A percentile compares a stretch with the other conserved stretches of the same genome.
phyloP scores from a whole-genome alignment of 2,113 vertebrate species.

The Cephalophus harveyi region DNA sequence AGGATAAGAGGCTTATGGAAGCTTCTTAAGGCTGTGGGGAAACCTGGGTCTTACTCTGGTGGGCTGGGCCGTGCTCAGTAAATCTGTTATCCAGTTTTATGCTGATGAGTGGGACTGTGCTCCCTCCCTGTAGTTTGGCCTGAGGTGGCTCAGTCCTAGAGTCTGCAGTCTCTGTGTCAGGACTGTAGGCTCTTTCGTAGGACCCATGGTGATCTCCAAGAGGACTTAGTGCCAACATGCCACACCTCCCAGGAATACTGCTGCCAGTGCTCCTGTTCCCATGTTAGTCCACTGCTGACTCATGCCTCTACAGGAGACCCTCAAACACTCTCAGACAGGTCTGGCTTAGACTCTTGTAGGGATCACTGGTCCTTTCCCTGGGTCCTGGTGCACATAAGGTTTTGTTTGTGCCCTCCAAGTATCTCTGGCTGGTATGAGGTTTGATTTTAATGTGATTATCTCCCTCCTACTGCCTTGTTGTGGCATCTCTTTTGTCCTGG shows the following conservation, averaged over 20 bases:
- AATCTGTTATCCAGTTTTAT: not conserved
- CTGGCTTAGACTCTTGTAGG: not conserved
- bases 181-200: not conserved
- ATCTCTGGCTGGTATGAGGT: not conserved
- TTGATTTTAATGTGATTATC: not conserved
- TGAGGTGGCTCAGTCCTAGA: not conserved
- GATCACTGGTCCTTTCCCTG: not conserved
- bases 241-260: not conserved
- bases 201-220: not conserved
- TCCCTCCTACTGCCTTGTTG: not conserved
- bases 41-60: not conserved
- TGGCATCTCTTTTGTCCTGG: not conserved
- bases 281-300: not conserved
- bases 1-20: not conserved
- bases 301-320: not conserved
- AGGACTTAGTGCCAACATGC: not conserved
- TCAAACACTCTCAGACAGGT: not conserved
- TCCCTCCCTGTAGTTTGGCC: not conserved
- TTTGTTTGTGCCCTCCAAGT: not conserved
- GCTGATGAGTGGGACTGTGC: not conserved
- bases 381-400: not conserved
- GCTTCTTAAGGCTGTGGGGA: not conserved
- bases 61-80: not conserved
- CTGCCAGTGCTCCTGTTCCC: not conserved
- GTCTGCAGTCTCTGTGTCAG: not conserved